Evolutionary conservation across 1,140 invertebrate species (phyloP).

Genomic region (Ridgeia piscesae): DNA sequence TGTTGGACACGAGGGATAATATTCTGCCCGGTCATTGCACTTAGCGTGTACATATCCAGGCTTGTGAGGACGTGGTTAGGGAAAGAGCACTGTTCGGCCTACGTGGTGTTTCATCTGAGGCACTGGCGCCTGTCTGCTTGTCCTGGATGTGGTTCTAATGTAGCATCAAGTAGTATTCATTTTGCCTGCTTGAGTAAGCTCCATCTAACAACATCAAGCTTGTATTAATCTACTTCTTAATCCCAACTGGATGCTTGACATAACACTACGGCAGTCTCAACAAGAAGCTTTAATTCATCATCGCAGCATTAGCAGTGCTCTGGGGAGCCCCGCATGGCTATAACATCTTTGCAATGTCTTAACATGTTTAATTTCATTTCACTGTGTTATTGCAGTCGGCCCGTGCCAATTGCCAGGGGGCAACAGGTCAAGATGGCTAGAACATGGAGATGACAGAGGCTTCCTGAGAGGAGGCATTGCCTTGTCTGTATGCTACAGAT

Average conservation of each 20-base stretch:
- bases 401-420: background rate
- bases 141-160: background rate
- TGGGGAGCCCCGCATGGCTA: background rate
- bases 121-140: background rate
- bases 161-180: constrained; percentile 1
- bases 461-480: background rate
- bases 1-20: too few relatives aligned
- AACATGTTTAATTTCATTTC: constrained; percentile 6
- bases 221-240: constrained; percentile 6
- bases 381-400: background rate
- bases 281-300: constrained; percentile 6
- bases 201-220: background rate
- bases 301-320: background rate
- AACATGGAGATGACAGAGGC: background rate
- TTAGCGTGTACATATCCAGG: too few relatives aligned
- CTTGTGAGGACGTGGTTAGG: background rate
- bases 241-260: background rate
- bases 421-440: background rate
- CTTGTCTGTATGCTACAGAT: background rate
- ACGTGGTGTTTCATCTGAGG: background rate
- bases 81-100: background rate
- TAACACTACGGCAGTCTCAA: background rate
- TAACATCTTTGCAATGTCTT: constrained; percentile 6
- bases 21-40: too few relatives aligned
- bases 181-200: background rate